Evolutionary conservation across 1,140 invertebrate genomes (phyloP).

Genomic region (Drosophila guanche): DNA sequence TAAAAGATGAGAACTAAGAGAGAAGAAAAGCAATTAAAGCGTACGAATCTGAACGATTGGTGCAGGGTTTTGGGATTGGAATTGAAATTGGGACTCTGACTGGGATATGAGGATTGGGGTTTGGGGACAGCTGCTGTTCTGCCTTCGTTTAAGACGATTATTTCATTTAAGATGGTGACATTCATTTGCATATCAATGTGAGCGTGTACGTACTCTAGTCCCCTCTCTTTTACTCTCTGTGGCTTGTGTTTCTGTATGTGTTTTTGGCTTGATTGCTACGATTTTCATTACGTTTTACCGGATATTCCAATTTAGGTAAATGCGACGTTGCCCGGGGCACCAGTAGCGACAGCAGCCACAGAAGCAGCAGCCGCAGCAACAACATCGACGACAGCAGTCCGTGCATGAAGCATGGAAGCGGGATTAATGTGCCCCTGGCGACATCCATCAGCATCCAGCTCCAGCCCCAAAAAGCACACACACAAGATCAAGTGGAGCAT

Average conservation of each 20-base stretch:
- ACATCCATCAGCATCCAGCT: slow-evolving; percentile 43
- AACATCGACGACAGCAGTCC: slow-evolving; percentile 32
- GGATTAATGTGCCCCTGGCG: slow-evolving; percentile 66
- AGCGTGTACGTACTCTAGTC: slow-evolving; percentile 7
- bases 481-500: slow-evolving; percentile 77
- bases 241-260: slow-evolving; percentile 34
- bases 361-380: slow-evolving; percentile 11
- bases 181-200: slow-evolving; percentile 82
- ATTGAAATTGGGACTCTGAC: slow-evolving; percentile 14
- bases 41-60: slow-evolving; percentile 1
- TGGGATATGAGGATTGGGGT: neutral
- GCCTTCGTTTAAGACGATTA: slow-evolving; percentile 78
- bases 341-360: slow-evolving; percentile 12
- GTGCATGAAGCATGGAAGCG: slow-evolving; percentile 46
- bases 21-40: slow-evolving; percentile 73
- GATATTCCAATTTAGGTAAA: slow-evolving; percentile 84
- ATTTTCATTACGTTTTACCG: slow-evolving; percentile 83
- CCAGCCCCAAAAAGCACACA: slow-evolving; percentile 26
- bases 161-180: slow-evolving; percentile 82
- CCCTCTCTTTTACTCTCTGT: slow-evolving; percentile 26
- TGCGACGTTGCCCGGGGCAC: slow-evolving; percentile 74
- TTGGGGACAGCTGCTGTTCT: slow-evolving; percentile 25
- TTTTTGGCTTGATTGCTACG: slow-evolving; percentile 78
- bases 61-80: slow-evolving; percentile 2
- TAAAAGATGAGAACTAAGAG: slow-evolving; percentile 49